Conservation (phyloP, 1,140 invertebrate genomes). For the Rhopalosiphum padi region DNA sequence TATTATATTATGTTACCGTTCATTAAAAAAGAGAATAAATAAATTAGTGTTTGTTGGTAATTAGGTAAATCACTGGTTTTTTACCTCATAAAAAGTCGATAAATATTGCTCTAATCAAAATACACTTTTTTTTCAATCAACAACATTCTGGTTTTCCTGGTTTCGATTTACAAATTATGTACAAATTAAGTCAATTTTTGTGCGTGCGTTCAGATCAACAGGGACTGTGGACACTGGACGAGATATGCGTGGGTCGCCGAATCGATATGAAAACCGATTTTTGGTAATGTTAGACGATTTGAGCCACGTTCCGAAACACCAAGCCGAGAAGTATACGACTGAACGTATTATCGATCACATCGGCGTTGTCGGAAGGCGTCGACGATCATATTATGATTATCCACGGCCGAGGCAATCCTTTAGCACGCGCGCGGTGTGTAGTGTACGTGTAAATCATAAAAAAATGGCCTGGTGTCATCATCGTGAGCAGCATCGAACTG, state of each 20-base stretch:
- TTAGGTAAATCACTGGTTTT: not conserved
- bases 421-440: not conserved
- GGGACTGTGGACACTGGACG: not conserved
- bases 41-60: not conserved
- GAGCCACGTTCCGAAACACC: not conserved
- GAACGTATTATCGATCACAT: not conserved
- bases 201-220: not conserved
- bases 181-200: not conserved
- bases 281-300: not conserved
- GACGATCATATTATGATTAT: not conserved
- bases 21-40: not conserved
- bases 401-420: not conserved
- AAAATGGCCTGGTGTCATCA: conserved; percentile 22
- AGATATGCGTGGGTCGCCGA: not conserved
- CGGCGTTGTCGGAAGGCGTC: not conserved
- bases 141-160: too few species aligned
- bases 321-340: not conserved
- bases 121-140: not conserved
- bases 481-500: conserved; percentile 24
- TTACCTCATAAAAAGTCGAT: not conserved
- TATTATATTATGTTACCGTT: not conserved
- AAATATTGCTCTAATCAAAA: not conserved
- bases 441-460: not conserved
- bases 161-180: not conserved
- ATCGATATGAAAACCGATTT: not conserved